phyloP scores from a whole-genome alignment of 2,113 vertebrate genomes.

The Psettodes erumei region DNA sequence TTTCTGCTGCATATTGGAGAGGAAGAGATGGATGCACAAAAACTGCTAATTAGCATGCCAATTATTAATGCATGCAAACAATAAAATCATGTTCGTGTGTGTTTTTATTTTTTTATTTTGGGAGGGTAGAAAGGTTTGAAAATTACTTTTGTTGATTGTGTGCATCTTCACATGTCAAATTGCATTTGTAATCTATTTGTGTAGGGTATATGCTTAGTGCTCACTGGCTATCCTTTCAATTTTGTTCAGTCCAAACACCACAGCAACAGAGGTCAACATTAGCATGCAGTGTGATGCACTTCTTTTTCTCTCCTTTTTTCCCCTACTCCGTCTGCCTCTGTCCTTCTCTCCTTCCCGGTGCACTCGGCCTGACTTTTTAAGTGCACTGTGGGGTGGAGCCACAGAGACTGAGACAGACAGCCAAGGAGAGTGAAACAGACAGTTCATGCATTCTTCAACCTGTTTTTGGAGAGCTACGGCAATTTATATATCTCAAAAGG shows the following conservation, averaged over 20 bases:
- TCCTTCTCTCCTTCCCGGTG: background rate
- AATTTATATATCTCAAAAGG: constrained; percentile 38
- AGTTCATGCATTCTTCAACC: constrained; percentile 32
- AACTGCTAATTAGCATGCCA: constrained; percentile 29
- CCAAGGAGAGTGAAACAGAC: constrained; percentile 29
- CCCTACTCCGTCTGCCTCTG: background rate
- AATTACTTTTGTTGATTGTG: background rate
- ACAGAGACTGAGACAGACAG: constrained; percentile 20
- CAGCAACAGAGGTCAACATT: background rate
- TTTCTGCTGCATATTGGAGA: constrained; percentile 14
- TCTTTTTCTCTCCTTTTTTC: background rate
- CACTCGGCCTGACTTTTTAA: constrained; percentile 24
- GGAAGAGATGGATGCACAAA: constrained; percentile 35
- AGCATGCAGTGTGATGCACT: constrained; percentile 6
- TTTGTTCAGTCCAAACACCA: background rate
- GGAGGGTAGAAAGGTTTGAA: background rate
- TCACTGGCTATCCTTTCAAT: background rate
- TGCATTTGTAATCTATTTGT: no score
- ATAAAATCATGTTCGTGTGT: constrained; percentile 16
- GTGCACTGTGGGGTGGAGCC: constrained; percentile 10
- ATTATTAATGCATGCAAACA: constrained; percentile 29
- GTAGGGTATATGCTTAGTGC: background rate
- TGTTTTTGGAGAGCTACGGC: constrained; percentile 25
- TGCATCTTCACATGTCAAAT: background rate
- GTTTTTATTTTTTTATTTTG: no score